Base-by-base conservation (phyloP, 2,888 invertebrate species). In the Ornithoptera alexandrae region DNA sequence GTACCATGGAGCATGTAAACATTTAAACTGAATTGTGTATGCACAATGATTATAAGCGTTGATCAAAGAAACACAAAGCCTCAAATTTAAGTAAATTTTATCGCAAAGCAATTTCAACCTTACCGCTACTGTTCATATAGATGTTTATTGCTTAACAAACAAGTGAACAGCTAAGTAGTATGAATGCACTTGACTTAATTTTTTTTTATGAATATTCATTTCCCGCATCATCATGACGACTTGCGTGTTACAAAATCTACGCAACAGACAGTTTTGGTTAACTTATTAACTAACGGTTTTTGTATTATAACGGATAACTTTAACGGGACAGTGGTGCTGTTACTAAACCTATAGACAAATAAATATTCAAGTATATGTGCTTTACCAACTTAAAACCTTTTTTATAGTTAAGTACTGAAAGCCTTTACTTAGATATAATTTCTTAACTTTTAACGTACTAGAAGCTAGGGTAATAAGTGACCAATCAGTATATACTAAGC, bases 151-250 rank as follows among this genome's bases (percentile, higher is more conserved):
- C 20, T 56, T 56, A 46, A 15, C 46, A 46, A 46, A 46, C 46
- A 46, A 1, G 7, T 42, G 8, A 53, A n/a, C n/a, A 18, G 20
- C 56, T 56, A 8, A 56, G 56, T 56, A n/a, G 18, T 8, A 56
- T 6, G 30, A 50, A 20, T 59, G 36, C 57, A 57, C 57, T 46
- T n/a, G 24, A 57, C 8, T 63, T 68, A 68, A 68, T 63, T 58
- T 18, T 63, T 46, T 59, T 20, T 12, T 68, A 58, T 68, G 68
- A 68, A 63, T 63, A 62, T 57, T n/a, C 59, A 69, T 53, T 65
- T 56, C n/a, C 56, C 39, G 22, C 59, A 50, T 39, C 20, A 30
- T 53, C 46, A 50, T 64, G 59, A 22, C 63, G 15, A 30, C 62
- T 42, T 61, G 24, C n/a, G 36, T 46, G n/a, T 50, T 68, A 60